Percentiles rank a stretch among this genome's conserved stretches.
These are phyloP conservation scores for Phyllopteryx taeniolatus DNA, from an alignment of 2,113 vertebrate genomes.

Conservation along the genomic window DNA sequence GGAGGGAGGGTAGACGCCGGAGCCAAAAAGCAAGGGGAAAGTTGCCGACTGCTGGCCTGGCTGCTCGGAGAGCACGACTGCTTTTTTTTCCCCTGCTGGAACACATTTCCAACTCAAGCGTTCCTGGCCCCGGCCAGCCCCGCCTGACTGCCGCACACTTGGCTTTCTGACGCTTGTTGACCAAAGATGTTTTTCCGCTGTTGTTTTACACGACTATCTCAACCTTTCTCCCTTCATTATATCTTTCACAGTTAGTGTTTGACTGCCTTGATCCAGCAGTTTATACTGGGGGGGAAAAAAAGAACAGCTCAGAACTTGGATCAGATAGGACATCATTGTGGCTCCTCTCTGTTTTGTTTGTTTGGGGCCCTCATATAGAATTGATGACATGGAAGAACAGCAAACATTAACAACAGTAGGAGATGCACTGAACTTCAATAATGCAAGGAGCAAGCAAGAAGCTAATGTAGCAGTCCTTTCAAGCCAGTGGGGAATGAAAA, in stretches of 20 bases:
- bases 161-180: constrained; percentile 5
- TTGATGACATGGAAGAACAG: constrained; percentile 41
- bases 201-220: constrained; percentile 1
- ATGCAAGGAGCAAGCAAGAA: not conserved
- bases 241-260: not conserved
- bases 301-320: constrained; percentile 42
- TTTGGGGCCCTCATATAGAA: constrained; percentile 61
- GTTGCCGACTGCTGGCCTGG: constrained; percentile 68
- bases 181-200: constrained; percentile 1
- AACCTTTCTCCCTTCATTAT: not conserved
- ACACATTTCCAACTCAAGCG: constrained; percentile 69
- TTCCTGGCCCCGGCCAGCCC: constrained; percentile 38
- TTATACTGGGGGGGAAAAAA: constrained; percentile 15
- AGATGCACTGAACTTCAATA: not conserved
- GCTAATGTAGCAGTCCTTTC: not conserved
- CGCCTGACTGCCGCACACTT: constrained; percentile 20
- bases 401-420: not conserved
- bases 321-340: constrained; percentile 69
- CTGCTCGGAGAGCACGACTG: constrained; percentile 53
- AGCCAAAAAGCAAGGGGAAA: constrained; percentile 63
- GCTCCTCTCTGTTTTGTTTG: constrained; percentile 64
- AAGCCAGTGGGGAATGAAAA: not conserved
- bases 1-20: constrained; percentile 53
- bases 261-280: not conserved
- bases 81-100: constrained; percentile 65